Percentiles rank a stretch among this genome's conserved stretches.
These are phyloP conservation scores for Conistra vaccinii DNA, from an alignment of 2,888 invertebrate species.

Conservation along the genomic window DNA sequence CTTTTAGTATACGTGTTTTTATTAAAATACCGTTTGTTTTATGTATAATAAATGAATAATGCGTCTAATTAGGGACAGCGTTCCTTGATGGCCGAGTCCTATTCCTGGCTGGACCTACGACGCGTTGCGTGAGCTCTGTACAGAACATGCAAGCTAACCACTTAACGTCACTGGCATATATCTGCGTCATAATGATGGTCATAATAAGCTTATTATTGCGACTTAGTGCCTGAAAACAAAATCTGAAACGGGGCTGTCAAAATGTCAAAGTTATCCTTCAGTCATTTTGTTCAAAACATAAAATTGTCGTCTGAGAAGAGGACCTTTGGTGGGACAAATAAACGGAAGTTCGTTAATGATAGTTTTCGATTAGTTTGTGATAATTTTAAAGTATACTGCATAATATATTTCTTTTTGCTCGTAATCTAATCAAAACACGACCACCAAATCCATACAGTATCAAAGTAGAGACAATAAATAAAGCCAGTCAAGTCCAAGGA, in stretches of 20 bases:
- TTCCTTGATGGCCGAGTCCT: too few relatives aligned
- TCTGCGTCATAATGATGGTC: too few relatives aligned
- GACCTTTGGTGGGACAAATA: neutral
- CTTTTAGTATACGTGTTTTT: too few relatives aligned
- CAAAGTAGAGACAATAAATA: constrained; percentile 27
- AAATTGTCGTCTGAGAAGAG: neutral
- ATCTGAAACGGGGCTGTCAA: neutral
- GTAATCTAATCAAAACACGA: neutral
- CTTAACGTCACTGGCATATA: too few relatives aligned
- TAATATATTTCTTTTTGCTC: neutral
- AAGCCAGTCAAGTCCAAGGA: constrained; percentile 51
- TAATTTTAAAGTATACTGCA: neutral
- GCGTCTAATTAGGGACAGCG: too few relatives aligned
- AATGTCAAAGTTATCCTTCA: neutral
- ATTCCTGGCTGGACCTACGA: too few relatives aligned
- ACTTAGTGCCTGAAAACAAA: neutral
- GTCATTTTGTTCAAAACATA: neutral
- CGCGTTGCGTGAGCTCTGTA: too few relatives aligned
- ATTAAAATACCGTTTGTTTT: too few relatives aligned
- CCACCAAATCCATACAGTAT: neutral
- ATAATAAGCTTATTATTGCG: neutral
- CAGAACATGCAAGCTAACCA: too few relatives aligned
- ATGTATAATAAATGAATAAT: too few relatives aligned
- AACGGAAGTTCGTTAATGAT: constrained; percentile 4
- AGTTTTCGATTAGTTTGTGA: neutral